phyloP scores from a whole-genome alignment of 92 coral and sea anemone genomes.

The Desmophyllum pertusum region DNA sequence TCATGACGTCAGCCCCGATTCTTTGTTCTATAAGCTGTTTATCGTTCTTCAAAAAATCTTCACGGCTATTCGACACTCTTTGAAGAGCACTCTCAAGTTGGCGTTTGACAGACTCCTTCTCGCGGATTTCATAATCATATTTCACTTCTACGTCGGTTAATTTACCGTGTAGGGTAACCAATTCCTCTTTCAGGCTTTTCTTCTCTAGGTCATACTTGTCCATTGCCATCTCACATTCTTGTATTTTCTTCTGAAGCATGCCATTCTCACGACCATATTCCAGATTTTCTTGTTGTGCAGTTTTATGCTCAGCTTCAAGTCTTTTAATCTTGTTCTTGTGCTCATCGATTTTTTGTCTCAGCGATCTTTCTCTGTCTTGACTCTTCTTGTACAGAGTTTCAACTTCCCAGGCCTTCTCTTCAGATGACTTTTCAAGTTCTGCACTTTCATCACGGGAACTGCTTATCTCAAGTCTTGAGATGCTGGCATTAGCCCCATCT shows the following conservation, averaged over 20 bases:
- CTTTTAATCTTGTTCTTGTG: conserved; percentile 58
- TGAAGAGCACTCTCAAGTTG: conserved; percentile 72
- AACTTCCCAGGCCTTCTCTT: conserved; percentile 55
- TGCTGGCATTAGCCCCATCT: conserved; percentile 62
- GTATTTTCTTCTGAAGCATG: conserved; percentile 54
- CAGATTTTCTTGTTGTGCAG: conserved; percentile 67
- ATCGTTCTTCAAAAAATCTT: conserved; percentile 68
- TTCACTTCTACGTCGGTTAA: conserved; percentile 84
- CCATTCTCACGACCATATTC: conserved; percentile 69
- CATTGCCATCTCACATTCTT: conserved; percentile 52
- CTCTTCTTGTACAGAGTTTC: conserved; percentile 68
- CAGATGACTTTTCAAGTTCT: conserved; percentile 50
- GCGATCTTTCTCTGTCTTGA: conserved; percentile 70
- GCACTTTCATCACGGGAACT: conserved; percentile 52
- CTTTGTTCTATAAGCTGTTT: conserved; percentile 73
- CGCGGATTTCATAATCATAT: conserved; percentile 79
- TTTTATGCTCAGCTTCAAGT: conserved; percentile 63
- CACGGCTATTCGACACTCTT: conserved; percentile 63
- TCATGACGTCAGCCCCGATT: conserved; percentile 60
- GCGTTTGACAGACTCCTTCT: conserved; percentile 63
- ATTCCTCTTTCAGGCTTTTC: conserved; percentile 63
- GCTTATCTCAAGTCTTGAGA: conserved; percentile 65
- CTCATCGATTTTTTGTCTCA: conserved; percentile 65
- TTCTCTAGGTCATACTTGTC: conserved; percentile 66
- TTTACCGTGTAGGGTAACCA: conserved; percentile 57